phyloP scores from a whole-genome alignment of 2,113 vertebrate genomes.

The Oriolus oriolus region DNA sequence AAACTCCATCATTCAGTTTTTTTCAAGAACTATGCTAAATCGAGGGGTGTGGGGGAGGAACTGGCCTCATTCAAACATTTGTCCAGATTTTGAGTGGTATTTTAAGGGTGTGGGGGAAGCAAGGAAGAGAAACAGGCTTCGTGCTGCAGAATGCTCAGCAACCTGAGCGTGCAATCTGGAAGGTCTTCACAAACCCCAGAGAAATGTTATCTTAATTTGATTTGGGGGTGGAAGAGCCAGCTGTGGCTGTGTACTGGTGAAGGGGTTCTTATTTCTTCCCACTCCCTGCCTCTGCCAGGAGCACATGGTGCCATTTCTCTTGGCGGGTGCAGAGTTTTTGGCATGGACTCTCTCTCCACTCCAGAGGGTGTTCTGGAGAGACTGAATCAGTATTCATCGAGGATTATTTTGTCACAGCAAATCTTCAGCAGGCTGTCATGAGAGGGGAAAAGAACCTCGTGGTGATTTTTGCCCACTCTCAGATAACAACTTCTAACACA shows the following conservation, averaged over 20 bases:
- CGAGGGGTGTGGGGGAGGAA: neutral
- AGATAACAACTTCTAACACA: neutral
- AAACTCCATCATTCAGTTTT: neutral
- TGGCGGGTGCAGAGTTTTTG: neutral
- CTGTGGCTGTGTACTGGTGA: neutral
- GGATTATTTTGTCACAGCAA: conserved; percentile 4
- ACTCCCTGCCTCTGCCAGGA: neutral
- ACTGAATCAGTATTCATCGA: neutral
- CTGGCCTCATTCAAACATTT: neutral
- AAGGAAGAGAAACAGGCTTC: neutral
- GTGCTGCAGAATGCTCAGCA: neutral
- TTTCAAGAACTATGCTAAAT: neutral
- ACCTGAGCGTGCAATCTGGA: neutral
- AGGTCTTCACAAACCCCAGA: neutral
- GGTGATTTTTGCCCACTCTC: neutral
- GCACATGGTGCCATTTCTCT: neutral
- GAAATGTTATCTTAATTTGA: neutral
- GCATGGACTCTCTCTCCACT: neutral
- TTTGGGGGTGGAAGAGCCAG: neutral
- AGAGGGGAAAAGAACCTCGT: neutral
- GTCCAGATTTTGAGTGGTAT: conserved; percentile 17
- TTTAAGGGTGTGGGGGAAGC: conserved; percentile 14
- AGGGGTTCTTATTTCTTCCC: neutral
- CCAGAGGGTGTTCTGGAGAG: neutral
- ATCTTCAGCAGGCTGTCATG: neutral